phyloP scores from a whole-genome alignment of 1,140 invertebrate species.

The Metopolophium dirhodum region DNA sequence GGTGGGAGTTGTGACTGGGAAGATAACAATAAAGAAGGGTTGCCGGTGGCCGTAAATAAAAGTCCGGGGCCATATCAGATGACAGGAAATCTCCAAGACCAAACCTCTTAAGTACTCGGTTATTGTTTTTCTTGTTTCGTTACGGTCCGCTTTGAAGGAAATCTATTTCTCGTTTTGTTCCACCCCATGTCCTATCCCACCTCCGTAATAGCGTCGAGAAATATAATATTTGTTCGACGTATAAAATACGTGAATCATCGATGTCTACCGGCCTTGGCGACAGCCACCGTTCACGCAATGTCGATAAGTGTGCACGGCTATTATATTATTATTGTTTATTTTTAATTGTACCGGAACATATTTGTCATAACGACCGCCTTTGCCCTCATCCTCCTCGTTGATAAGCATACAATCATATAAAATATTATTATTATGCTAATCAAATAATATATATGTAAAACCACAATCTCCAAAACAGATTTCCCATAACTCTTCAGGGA shows the following conservation, averaged over 20 bases:
- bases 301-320: no score
- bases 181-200: not conserved
- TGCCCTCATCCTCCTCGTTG: not conserved
- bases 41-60: constrained; percentile 50
- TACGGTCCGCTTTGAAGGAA: not conserved
- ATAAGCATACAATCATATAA: not conserved
- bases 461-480: not conserved
- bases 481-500: not conserved
- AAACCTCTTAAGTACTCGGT: constrained; percentile 47
- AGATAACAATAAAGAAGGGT: constrained; percentile 45
- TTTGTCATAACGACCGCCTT: not conserved
- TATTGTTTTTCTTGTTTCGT: constrained; percentile 54
- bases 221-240: not conserved
- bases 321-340: not conserved
- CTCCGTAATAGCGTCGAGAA: not conserved
- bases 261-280: not conserved
- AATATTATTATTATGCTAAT: not conserved
- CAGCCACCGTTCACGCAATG: no score
- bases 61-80: constrained; percentile 42
- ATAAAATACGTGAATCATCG: not conserved
- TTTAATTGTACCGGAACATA: not conserved
- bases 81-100: constrained; percentile 46
- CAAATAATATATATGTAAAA: not conserved
- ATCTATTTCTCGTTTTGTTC: constrained; percentile 19
- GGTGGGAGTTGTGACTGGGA: not conserved